Evolutionary conservation across 2,113 vertebrate species (phyloP).

Genomic region (Mustela nigripes): DNA sequence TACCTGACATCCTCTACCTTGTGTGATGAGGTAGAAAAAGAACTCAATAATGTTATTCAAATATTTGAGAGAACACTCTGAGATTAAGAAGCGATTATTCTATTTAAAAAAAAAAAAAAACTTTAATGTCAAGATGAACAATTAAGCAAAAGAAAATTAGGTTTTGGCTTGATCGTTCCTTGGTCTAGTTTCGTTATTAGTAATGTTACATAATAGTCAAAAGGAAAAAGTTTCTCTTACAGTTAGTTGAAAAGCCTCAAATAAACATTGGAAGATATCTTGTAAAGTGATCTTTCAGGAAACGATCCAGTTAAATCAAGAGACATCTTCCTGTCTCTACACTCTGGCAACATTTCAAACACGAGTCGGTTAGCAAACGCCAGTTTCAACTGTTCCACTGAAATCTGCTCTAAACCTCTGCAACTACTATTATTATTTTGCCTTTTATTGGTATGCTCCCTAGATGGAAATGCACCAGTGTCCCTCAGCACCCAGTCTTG

Average conservation of each 20-base stretch:
- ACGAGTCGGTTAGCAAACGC: background rate
- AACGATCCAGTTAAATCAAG: background rate
- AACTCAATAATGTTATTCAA: background rate
- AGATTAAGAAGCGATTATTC: background rate
- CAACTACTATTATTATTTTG: background rate
- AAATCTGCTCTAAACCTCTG: background rate
- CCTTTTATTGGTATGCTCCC: background rate
- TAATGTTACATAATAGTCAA: background rate
- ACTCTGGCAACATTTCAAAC: background rate
- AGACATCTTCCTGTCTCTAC: background rate
- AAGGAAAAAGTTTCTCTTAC: background rate
- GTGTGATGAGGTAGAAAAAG: background rate
- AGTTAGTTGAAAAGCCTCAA: background rate
- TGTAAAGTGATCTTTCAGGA: background rate
- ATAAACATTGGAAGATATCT: background rate
- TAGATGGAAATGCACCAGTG: background rate
- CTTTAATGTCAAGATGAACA: background rate
- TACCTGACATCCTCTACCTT: background rate
- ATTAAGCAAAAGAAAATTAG: background rate
- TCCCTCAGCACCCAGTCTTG: background rate
- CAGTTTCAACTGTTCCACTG: background rate
- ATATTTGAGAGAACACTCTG: background rate
- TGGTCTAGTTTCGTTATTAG: conserved; percentile 8
- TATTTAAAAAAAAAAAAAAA: background rate
- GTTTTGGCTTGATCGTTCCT: background rate